Conservation (phyloP, 1,140 invertebrate species). For the Araneus ventricosus region DNA sequence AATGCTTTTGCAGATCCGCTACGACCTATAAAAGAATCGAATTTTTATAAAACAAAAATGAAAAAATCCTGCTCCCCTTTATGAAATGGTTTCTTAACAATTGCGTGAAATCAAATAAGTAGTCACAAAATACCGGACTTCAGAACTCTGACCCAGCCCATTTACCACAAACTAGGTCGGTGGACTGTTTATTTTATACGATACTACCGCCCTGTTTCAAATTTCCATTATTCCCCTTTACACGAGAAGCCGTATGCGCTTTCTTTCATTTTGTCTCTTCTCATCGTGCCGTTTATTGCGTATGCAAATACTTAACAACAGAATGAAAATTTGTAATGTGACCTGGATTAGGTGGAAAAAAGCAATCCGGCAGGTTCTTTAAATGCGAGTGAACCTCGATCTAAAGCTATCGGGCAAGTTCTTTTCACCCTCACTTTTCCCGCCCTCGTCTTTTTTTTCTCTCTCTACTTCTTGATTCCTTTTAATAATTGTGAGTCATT, state of each 20-base stretch:
- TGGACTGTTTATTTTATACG: conserved; percentile 9
- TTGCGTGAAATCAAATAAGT: conserved; percentile 24
- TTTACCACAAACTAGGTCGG: background rate
- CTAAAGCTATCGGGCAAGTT: background rate
- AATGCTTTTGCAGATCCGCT: background rate
- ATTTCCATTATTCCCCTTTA: conserved; percentile 16
- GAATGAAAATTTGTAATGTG: background rate
- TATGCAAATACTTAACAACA: background rate
- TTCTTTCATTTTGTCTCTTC: background rate
- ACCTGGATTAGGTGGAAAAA: background rate
- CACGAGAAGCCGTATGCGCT: background rate
- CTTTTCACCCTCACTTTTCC: background rate
- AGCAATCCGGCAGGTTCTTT: background rate
- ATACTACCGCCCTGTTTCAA: conserved; percentile 19
- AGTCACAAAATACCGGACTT: background rate
- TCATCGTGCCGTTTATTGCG: background rate
- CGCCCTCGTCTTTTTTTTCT: background rate
- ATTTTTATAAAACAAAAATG: background rate
- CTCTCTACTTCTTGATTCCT: background rate
- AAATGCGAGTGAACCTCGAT: background rate
- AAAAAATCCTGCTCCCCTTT: background rate
- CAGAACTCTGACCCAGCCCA: conserved; percentile 14
- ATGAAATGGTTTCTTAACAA: conserved; percentile 11
- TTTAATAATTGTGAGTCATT: conserved; percentile 27
- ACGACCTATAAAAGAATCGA: background rate